Conservation (phyloP, 2,888 invertebrate genomes). For the Temnothorax unifasciatus region DNA sequence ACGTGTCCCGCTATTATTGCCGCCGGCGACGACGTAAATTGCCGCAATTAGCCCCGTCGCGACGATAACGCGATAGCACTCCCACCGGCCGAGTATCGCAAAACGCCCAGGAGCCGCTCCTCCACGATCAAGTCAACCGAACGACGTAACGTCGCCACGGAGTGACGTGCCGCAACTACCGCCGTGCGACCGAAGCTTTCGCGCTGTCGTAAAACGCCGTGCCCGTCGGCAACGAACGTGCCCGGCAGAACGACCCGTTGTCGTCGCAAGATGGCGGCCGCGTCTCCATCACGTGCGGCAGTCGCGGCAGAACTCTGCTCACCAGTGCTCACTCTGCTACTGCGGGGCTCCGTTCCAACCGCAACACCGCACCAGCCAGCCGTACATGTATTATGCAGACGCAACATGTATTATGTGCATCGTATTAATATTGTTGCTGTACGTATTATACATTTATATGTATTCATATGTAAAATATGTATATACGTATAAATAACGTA, state of each 20-base stretch:
- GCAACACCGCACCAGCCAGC: neutral
- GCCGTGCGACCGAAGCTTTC: conserved; percentile 26
- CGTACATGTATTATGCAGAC: neutral
- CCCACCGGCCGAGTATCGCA: neutral
- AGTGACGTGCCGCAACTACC: conserved; percentile 17
- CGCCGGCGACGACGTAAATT: conserved; percentile 56
- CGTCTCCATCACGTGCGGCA: conserved; percentile 8
- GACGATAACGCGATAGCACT: conserved; percentile 12
- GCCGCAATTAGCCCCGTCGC: conserved; percentile 61
- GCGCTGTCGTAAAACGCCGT: conserved; percentile 22
- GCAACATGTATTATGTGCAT: neutral
- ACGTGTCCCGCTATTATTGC: conserved; percentile 44
- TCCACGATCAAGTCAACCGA: conserved; percentile 2
- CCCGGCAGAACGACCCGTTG: neutral
- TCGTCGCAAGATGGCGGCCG: conserved; percentile 59
- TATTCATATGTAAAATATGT: too few species aligned
- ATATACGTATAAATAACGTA: too few species aligned
- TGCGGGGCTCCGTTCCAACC: neutral
- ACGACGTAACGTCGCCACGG: neutral
- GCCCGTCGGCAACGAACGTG: conserved; percentile 62
- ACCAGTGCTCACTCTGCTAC: too few species aligned
- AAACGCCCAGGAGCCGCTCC: neutral
- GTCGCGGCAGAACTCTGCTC: neutral
- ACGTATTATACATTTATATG: neutral
- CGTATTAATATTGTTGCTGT: neutral